Base-by-base conservation (phyloP, 1,140 invertebrate genomes). In the Chironomus striatipennis region DNA sequence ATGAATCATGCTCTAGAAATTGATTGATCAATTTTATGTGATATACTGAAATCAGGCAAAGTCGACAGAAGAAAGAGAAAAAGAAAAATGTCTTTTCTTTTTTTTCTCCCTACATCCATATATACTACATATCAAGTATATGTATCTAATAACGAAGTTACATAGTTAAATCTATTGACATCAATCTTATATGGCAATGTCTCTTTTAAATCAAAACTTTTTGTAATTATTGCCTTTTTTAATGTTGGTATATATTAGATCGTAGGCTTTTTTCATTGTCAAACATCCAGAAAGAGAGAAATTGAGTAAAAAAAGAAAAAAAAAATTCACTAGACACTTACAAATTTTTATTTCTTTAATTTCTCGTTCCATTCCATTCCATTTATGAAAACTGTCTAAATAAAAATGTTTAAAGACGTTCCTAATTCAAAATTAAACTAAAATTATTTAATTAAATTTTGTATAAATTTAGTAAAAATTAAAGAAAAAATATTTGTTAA, bases 351-450 rank as follows among this genome's bases (percentile, higher is more conserved):
- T 21, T 70, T 20, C 18, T 18, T 20, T 20, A 20, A 70, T 70
- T 70, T 70, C 65, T 18, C 18, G 18, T 70, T 70, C 65, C 65
- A 70, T 70, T 70, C 65, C 65, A 70, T 57, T n/a, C 47, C 12
- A 57, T 57, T 57, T 15, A n/a, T n/a, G 12, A 57, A 57, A 57
- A 15, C 47, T n/a, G 12, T 57, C n/a, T 5, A 57, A 57, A 57
- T 57, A n/a, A 57, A 15, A 57, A 5, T 57, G 12, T 57, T 57
- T 1, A 57, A 57, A 12, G 18, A 2, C 8, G n/a, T 18, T 70
- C 18, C 17, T 70, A 21, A 70, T 70, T 70, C 18, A 20, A 70
- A 18, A 70, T 70, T 70, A 18, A 70, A 70, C 65, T 20, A 70
- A 70, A 70, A 7, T 70, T 70, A 10, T 70, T 17, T 0, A 57